A percentile compares a stretch with the other conserved stretches of the same genome.
phyloP scores from a whole-genome alignment of 2,113 vertebrate genomes.

The Illadopsis cleaveri region DNA sequence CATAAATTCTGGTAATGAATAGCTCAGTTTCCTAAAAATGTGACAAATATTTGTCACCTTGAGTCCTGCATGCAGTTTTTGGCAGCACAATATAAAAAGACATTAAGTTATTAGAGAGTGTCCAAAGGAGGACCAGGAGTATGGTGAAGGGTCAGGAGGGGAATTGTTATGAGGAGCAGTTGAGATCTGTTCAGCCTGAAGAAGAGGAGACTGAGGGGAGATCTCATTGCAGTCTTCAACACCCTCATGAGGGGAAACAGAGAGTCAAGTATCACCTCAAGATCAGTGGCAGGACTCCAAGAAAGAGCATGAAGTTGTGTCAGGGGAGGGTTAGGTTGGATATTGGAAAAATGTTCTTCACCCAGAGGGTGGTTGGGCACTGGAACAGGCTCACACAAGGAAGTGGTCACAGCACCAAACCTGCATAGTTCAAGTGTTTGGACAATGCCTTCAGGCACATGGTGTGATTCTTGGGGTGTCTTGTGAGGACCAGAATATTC shows the following conservation, averaged over 20 bases:
- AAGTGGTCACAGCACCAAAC: background rate
- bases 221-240: background rate
- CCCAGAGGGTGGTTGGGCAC: background rate
- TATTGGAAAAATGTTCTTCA: background rate
- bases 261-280: background rate
- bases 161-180: rapidly evolving
- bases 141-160: background rate
- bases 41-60: background rate
- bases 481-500: background rate
- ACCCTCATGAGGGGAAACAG: background rate
- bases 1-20: background rate
- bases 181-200: background rate
- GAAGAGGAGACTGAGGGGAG: background rate
- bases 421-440: background rate
- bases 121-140: background rate
- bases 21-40: background rate
- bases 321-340: background rate
- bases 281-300: background rate
- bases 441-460: background rate
- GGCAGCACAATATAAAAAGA: background rate
- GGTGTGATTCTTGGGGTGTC: background rate
- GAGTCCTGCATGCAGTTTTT: background rate
- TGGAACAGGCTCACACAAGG: background rate
- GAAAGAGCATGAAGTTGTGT: background rate
- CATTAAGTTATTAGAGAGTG: background rate